These are phyloP conservation scores for Crocuta crocuta DNA, from an alignment of 2,113 vertebrate genomes.

Conservation along the genomic window DNA sequence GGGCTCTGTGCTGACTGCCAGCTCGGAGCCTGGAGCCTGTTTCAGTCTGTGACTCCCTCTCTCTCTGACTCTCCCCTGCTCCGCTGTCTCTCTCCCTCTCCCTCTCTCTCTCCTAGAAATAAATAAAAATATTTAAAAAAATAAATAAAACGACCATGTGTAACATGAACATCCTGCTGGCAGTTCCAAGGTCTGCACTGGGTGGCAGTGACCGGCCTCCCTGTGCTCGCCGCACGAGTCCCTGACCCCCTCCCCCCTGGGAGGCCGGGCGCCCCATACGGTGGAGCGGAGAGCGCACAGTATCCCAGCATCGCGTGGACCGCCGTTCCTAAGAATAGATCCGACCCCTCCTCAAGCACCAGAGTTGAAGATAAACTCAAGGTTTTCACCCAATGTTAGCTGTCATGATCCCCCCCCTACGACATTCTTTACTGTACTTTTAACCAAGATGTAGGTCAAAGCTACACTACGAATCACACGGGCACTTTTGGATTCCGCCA, in stretches of 20 bases:
- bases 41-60: too few species aligned
- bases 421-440: neutral
- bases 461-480: neutral
- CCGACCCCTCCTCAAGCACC: too few species aligned
- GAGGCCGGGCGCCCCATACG: rapidly evolving
- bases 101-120: too few species aligned
- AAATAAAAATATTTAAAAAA: too few species aligned
- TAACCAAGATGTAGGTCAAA: neutral
- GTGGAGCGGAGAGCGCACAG: too few species aligned
- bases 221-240: rapidly evolving
- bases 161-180: too few species aligned
- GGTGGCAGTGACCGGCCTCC: rapidly evolving
- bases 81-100: too few species aligned
- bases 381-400: neutral
- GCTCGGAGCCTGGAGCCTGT: too few species aligned
- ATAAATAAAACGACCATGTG: too few species aligned
- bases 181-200: rapidly evolving
- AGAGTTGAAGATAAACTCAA: neutral
- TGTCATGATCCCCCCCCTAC: neutral
- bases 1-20: too few species aligned
- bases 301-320: neutral
- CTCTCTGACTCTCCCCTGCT: too few species aligned
- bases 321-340: neutral
- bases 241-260: neutral
- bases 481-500: neutral